Conservation (phyloP, 2,888 invertebrate genomes). For the Apodemia mormo region DNA sequence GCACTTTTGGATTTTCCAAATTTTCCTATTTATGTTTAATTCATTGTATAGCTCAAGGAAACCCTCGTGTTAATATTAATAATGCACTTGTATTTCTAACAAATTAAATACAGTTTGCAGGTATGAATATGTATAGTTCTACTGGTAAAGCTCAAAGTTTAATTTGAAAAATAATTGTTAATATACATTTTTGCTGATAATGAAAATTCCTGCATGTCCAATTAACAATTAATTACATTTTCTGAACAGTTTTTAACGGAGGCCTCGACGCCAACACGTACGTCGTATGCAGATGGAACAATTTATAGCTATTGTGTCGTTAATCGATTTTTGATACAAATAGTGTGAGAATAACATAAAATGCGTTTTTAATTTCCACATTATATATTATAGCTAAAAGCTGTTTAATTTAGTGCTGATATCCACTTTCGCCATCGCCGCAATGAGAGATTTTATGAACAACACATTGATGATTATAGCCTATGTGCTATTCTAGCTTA, state of each 20-base stretch:
- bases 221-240: slow-evolving; percentile 17
- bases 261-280: slow-evolving; percentile 5
- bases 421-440: no score
- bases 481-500: no score
- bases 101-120: no score
- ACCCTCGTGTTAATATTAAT: no score
- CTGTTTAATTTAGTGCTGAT: neutral
- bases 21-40: no score
- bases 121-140: no score
- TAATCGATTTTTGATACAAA: slow-evolving; percentile 11
- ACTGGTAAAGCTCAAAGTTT: no score
- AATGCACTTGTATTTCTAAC: no score
- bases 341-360: neutral
- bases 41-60: no score
- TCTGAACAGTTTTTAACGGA: slow-evolving; percentile 16
- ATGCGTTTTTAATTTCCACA: neutral
- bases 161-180: neutral
- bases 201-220: slow-evolving; percentile 12
- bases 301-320: neutral
- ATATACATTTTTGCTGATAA: neutral
- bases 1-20: no score
- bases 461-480: no score
- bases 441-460: no score
- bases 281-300: slow-evolving; percentile 3
- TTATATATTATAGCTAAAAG: neutral